Conservation (phyloP, 2,888 invertebrate genomes). For the Stomorhina lunata region DNA sequence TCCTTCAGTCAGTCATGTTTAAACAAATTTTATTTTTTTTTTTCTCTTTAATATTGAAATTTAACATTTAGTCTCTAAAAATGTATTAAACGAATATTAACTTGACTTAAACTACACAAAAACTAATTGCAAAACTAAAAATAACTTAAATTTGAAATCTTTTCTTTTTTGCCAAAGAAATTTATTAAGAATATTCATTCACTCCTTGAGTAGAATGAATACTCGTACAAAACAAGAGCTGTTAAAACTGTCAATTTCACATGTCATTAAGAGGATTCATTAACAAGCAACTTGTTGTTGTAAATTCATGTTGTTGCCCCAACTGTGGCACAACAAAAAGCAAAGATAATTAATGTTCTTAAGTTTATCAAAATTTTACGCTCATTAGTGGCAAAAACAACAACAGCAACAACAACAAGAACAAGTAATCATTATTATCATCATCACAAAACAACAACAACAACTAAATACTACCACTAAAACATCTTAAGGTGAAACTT, state of each 20-base stretch:
- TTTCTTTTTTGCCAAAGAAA: no score
- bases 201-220: no score
- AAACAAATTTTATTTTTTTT: no score
- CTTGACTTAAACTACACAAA: no score
- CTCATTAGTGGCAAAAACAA: conserved; percentile 46
- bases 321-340: conserved; percentile 24
- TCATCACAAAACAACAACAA: conserved; percentile 12
- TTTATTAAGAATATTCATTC: no score
- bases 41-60: no score
- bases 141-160: no score
- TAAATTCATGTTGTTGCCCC: background rate
- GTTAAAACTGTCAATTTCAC: conserved; percentile 52
- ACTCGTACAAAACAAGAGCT: conserved; percentile 11
- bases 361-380: conserved; percentile 53
- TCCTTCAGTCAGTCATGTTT: no score
- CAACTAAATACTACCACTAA: no score
- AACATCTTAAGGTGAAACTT: conserved; percentile 53
- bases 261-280: conserved; percentile 20
- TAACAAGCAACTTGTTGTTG: background rate
- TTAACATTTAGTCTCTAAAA: no score
- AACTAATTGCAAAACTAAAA: no score
- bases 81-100: no score
- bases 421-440: background rate
- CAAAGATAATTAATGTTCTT: conserved; percentile 60
- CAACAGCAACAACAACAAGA: background rate